These are phyloP conservation scores for Meteorus colon DNA, from an alignment of 2,888 invertebrate genomes.

Conservation along the genomic window DNA sequence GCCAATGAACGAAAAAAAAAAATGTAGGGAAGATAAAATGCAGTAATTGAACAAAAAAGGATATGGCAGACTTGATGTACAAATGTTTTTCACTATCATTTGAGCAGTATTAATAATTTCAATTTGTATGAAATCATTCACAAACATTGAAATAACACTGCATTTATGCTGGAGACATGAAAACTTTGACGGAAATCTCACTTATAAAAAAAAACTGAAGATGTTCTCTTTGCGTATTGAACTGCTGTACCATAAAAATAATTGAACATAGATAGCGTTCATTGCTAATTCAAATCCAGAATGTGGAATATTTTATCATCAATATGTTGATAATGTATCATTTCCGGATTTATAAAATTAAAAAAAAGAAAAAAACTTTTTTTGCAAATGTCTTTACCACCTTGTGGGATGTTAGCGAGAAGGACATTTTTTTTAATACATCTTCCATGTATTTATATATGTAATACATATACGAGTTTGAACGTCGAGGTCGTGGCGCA, in stretches of 20 bases:
- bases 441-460: background rate
- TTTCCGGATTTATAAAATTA: no score
- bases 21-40: slow-evolving; percentile 29
- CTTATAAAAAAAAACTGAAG: no score
- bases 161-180: background rate
- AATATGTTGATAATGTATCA: no score
- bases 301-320: no score
- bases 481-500: slow-evolving; percentile 49
- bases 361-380: no score
- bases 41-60: slow-evolving; percentile 31
- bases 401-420: background rate
- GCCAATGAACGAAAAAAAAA: slow-evolving; percentile 26
- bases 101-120: background rate
- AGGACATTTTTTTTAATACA: background rate
- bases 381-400: no score
- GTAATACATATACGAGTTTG: background rate
- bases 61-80: slow-evolving; percentile 31
- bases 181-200: no score
- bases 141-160: background rate
- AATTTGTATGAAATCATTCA: background rate
- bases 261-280: no score
- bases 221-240: no score
- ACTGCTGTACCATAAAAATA: no score
- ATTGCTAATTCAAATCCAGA: no score
- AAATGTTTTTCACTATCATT: background rate